Evolutionary conservation across 1,140 invertebrate species (phyloP), one percentile per base, ranked within the genome.

Genomic region (Zaprionus kolodkinae): DNA sequence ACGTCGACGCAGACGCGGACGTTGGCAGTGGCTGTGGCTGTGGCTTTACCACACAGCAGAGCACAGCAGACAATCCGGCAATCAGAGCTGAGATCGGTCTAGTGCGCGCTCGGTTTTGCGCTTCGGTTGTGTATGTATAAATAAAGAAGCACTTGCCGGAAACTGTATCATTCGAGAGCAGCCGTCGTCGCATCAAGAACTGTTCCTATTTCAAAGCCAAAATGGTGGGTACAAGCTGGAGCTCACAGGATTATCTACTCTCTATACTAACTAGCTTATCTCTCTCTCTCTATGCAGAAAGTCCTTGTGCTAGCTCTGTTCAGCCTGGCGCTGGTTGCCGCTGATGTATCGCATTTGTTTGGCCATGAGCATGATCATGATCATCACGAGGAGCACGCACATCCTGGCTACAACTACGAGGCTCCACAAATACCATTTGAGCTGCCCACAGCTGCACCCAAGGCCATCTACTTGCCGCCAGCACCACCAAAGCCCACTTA

Each of bases 61-160:
- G 45, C 57, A 71, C 54, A 52, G 35, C 56, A 68, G 56, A 56
- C 62, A 52, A 27, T 33, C 52, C 54, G 35, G 43, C 50, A 68
- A 17, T 55, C 30, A 40, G 50, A 57, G 45, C 38, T 35, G 56
- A 21, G 38, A 64, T 54, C 50, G 67, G 64, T 69, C 65, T 67
- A 73, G 62, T 54, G 68, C 57, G 55, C 54, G 65, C 59, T 45
- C 67, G 62, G 71, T 83, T 79, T 75, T 73, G 45, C 17, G 45
- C 17, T 50, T 12, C 63, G 45, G 40, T 72, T 83, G 80, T 91
- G 91, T 91, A 91, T 83, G 85, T 91, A 91, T 91, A 91, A 91
- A 91, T 91, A 91, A 86, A 82, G 85, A 91, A 83, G 81, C 82
- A 85, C 73, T 81, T 78, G 67, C 71, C 82, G 77, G 81, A 88